Evolutionary conservation across 2,113 vertebrate species (phyloP).

Genomic region (Coryphaenoides rupestris): DNA sequence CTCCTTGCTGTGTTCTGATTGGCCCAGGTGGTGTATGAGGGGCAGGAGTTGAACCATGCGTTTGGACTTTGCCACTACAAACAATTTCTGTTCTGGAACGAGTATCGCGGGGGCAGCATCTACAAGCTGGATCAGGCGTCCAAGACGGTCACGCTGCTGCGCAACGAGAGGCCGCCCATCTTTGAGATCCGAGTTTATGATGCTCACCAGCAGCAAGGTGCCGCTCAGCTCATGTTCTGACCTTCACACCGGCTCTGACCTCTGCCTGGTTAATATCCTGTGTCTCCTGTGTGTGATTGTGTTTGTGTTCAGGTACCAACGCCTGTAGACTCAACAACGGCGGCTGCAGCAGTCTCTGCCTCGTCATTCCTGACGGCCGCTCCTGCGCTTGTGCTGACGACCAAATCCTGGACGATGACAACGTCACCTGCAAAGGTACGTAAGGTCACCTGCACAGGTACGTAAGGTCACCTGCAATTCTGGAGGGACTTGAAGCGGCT

Average conservation of each 20-base stretch:
- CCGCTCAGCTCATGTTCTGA: background rate
- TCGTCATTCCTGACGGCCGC: conserved; percentile 82
- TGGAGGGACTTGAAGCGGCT: too few species aligned
- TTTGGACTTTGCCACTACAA: conserved; percentile 94
- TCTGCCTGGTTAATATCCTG: background rate
- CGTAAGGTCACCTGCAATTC: too few species aligned
- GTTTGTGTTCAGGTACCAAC: conserved; percentile 77
- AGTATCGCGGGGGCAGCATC: conserved; percentile 92
- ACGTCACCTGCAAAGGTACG: conserved; percentile 89
- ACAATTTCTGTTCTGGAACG: conserved; percentile 93
- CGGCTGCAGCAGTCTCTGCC: conserved; percentile 91
- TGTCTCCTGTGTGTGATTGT: background rate
- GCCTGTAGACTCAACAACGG: conserved; percentile 88
- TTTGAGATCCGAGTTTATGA: conserved; percentile 98
- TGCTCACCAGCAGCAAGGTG: conserved; percentile 94
- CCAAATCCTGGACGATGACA: conserved; percentile 80
- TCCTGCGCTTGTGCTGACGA: conserved; percentile 92
- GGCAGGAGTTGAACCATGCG: conserved; percentile 89
- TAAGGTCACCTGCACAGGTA: too few species aligned
- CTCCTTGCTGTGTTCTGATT: too few species aligned
- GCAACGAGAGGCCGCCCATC: conserved; percentile 91
- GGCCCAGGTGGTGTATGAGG: conserved; percentile 87
- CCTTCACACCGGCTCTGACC: background rate
- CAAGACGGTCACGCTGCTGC: conserved; percentile 84
- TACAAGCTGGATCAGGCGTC: conserved; percentile 84